Conservation (phyloP, 2,797 vertebrate species). For the Melanotaenia nigrans region DNA sequence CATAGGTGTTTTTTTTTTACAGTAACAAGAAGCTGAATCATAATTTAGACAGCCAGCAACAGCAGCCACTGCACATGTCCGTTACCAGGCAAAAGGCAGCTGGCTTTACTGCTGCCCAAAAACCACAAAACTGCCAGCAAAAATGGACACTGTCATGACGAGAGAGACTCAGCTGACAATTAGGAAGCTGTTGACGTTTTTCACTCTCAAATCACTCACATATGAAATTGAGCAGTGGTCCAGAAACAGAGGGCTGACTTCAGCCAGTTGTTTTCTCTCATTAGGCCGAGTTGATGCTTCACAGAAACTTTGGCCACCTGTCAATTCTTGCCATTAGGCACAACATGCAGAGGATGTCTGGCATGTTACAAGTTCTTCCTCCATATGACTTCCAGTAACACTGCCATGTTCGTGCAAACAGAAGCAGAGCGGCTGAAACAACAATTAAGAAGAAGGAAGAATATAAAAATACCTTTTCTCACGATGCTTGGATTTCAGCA, state of each 20-base stretch:
- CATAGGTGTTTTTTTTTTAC: constrained; percentile 11
- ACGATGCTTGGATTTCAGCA: constrained; percentile 4
- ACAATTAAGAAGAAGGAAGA: not conserved
- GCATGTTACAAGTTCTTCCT: constrained; percentile 7
- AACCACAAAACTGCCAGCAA: constrained; percentile 22
- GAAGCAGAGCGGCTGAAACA: not conserved
- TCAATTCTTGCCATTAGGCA: constrained; percentile 41
- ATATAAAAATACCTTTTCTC: constrained; percentile 15
- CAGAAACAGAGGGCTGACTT: constrained; percentile 26
- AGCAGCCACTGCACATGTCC: constrained; percentile 47
- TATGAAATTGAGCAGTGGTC: constrained; percentile 26
- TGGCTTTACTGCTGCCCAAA: constrained; percentile 40
- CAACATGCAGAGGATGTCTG: constrained; percentile 35
- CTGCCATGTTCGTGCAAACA: constrained; percentile 1
- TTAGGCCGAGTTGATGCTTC: constrained; percentile 58
- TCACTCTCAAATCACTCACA: constrained; percentile 38
- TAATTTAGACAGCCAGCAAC: constrained; percentile 33
- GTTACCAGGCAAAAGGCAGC: constrained; percentile 35
- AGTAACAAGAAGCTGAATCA: constrained; percentile 48
- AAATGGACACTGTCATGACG: constrained; percentile 25
- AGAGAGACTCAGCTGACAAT: constrained; percentile 45
- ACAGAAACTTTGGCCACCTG: constrained; percentile 60
- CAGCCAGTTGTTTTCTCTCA: constrained; percentile 35
- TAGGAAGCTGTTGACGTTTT: constrained; percentile 48
- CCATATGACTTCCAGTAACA: constrained; percentile 31